Percentiles rank a stretch among this genome's conserved stretches.
phyloP scores from a whole-genome alignment of 2,888 invertebrate genomes.

The Orgyia antiqua region DNA sequence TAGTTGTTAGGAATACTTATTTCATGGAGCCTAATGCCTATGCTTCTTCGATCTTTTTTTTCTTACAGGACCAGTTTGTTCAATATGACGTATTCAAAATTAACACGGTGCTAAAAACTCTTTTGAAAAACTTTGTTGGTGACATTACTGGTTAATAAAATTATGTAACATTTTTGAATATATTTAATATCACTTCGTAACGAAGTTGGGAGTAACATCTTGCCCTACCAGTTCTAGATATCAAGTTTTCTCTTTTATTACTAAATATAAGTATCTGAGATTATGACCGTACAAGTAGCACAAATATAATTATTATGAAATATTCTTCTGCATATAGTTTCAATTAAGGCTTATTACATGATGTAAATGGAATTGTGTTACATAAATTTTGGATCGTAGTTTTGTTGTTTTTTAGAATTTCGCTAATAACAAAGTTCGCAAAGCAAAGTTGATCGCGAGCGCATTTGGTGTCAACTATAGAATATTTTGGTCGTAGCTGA shows the following conservation, averaged over 20 bases:
- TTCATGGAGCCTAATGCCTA: too few species aligned
- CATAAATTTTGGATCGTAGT: too few species aligned
- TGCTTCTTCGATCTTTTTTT: too few species aligned
- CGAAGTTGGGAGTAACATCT: constrained; percentile 7
- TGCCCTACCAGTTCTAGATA: constrained; percentile 9
- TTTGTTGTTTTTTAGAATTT: constrained; percentile 16
- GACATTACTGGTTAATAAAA: too few species aligned
- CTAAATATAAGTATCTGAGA: not conserved
- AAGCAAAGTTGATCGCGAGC: constrained; percentile 36
- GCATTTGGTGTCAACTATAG: constrained; percentile 24
- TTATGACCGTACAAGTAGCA: constrained; percentile 1
- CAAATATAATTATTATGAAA: not conserved
- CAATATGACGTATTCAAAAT: too few species aligned
- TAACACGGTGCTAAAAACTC: too few species aligned
- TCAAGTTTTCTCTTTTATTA: constrained; percentile 13
- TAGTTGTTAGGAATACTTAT: too few species aligned
- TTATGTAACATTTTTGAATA: too few species aligned
- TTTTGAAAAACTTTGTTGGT: too few species aligned
- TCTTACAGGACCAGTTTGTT: too few species aligned
- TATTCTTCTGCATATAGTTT: not conserved
- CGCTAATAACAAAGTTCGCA: constrained; percentile 36
- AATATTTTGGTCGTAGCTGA: constrained; percentile 36
- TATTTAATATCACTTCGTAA: constrained; percentile 1
- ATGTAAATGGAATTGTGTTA: constrained; percentile 11
- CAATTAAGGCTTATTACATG: constrained; percentile 5